phyloP scores from a whole-genome alignment of 2,797 vertebrate species.

The Poliocrania exsul region DNA sequence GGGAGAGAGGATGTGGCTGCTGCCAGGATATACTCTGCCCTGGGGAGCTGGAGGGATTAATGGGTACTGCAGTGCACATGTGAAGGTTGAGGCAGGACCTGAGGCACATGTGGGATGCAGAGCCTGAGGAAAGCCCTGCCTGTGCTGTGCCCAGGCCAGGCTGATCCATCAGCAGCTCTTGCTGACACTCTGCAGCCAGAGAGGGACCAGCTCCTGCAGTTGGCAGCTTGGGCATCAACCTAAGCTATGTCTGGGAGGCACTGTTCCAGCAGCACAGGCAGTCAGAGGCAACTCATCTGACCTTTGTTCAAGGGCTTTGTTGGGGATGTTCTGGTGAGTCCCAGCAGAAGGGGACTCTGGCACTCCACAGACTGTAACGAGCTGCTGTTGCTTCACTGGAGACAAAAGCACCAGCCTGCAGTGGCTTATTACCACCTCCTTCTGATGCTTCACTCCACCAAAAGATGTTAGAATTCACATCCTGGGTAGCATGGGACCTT shows the following conservation, averaged over 20 bases:
- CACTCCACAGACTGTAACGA: not conserved
- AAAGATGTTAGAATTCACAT: not conserved
- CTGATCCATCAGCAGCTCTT: not conserved
- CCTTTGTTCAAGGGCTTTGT: not conserved
- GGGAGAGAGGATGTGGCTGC: not conserved
- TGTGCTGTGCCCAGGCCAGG: not conserved
- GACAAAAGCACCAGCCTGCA: not conserved
- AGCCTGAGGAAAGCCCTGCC: not conserved
- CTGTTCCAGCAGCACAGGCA: not conserved
- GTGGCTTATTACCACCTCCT: not conserved
- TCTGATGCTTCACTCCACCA: not conserved
- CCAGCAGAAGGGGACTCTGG: not conserved
- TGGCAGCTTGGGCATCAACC: not conserved
- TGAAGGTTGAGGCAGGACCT: not conserved
- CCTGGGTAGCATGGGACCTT: not conserved
- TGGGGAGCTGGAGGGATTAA: not conserved
- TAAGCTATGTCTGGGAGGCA: not conserved
- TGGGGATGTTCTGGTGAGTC: not conserved
- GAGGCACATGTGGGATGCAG: not conserved
- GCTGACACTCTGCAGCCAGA: fast-evolving
- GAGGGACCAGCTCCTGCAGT: not conserved
- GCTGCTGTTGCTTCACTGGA: not conserved
- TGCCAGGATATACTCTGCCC: not conserved
- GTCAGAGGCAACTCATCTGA: not conserved
- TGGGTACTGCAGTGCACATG: fast-evolving